phyloP scores from a whole-genome alignment of 2,113 vertebrate species.

The Myiagra hebetior region DNA sequence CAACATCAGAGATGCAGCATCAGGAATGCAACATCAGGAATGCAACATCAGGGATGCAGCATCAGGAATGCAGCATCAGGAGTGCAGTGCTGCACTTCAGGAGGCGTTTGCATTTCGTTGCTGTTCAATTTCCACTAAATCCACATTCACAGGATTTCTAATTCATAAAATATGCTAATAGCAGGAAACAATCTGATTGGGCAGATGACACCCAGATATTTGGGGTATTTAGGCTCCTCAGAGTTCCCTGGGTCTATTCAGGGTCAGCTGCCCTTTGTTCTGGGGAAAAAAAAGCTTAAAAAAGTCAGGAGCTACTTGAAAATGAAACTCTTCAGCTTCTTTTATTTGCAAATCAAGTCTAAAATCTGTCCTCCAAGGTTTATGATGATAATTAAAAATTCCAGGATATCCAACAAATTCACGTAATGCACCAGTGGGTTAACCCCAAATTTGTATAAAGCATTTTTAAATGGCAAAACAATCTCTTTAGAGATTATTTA shows the following conservation, averaged over 20 bases:
- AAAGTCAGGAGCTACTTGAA: not conserved
- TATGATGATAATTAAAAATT: not conserved
- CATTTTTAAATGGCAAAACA: not conserved
- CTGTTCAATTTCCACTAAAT: conserved; percentile 57
- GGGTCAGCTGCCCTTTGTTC: not conserved
- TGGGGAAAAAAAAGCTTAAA: not conserved
- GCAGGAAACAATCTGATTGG: not conserved
- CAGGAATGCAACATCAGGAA: conserved; percentile 1
- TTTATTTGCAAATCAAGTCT: not conserved
- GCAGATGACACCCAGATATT: not conserved
- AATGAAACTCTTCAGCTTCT: not conserved
- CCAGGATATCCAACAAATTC: not conserved
- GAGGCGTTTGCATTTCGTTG: conserved; percentile 56
- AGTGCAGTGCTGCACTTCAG: conserved; percentile 52
- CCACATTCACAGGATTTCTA: conserved; percentile 17
- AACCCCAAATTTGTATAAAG: not conserved
- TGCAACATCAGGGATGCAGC: conserved; percentile 48
- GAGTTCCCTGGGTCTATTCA: not conserved
- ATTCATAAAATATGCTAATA: conserved; percentile 12
- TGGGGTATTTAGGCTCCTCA: not conserved
- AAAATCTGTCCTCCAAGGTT: not conserved
- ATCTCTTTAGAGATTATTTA: not conserved
- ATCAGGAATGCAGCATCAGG: conserved; percentile 53
- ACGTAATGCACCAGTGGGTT: not conserved
- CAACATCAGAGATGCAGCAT: not conserved